These are phyloP conservation scores for Xanthorhoe spadicearia DNA, from an alignment of 2,888 invertebrate genomes.

Conservation along the genomic window DNA sequence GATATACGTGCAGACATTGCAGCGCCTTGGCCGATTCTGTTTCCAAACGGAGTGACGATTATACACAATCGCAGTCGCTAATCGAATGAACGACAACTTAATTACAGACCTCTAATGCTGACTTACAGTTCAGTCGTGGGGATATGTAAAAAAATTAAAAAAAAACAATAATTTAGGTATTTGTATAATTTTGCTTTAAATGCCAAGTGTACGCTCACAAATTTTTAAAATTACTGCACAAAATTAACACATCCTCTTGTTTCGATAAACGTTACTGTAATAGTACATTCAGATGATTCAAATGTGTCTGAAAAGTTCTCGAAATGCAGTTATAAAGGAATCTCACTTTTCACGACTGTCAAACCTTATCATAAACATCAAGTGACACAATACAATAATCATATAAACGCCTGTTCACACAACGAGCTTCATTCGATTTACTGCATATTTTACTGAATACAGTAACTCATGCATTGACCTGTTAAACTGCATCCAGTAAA, in stretches of 20 bases:
- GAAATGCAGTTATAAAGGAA: constrained; percentile 2
- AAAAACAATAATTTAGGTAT: neutral
- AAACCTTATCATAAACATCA: constrained; percentile 69
- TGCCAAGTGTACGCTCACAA: neutral
- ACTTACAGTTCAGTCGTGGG: constrained; percentile 1
- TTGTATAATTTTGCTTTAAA: neutral
- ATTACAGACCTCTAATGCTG: neutral
- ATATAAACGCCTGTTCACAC: constrained; percentile 20
- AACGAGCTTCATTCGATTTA: neutral
- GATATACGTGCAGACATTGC: constrained; percentile 1
- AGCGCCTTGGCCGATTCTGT: neutral
- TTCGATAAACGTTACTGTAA: neutral
- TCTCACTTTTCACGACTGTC: constrained; percentile 50
- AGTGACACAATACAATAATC: constrained; percentile 76
- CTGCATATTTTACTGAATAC: neutral
- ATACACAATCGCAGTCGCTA: neutral
- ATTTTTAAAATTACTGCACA: constrained; percentile 34
- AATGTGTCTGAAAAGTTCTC: constrained; percentile 9
- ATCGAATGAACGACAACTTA: constrained; percentile 4
- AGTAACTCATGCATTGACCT: neutral
- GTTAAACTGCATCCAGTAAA: too few species aligned
- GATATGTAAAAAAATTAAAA: neutral
- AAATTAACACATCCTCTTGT: constrained; percentile 27
- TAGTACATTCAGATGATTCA: constrained; percentile 4
- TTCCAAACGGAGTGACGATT: neutral